These are phyloP conservation scores for Zingel zingel DNA, from an alignment of 2,113 vertebrate species.

Conservation along the genomic window DNA sequence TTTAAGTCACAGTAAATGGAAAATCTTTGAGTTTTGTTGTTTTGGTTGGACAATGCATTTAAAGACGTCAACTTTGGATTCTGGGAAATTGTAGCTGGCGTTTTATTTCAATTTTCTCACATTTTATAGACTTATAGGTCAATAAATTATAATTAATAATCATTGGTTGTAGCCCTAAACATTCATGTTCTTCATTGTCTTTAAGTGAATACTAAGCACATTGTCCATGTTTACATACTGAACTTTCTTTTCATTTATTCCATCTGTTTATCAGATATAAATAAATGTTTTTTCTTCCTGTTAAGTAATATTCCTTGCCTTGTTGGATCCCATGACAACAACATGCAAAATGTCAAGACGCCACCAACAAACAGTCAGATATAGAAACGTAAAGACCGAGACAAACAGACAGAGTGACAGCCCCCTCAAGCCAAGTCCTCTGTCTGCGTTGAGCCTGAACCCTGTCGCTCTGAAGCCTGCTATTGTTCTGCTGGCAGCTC, in stretches of 20 bases:
- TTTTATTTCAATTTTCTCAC: too few relatives aligned
- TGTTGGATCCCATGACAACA: neutral
- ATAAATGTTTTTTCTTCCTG: neutral
- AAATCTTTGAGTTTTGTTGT: neutral
- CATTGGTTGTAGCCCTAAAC: too few relatives aligned
- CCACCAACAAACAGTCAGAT: neutral
- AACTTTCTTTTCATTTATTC: too few relatives aligned
- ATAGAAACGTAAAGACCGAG: neutral
- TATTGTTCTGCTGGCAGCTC: constrained; percentile 28
- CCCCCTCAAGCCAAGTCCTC: neutral
- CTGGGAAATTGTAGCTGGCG: neutral
- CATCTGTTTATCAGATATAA: too few relatives aligned
- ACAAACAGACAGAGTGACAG: neutral
- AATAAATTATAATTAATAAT: too few relatives aligned
- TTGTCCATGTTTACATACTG: too few relatives aligned
- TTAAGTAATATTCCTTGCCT: neutral
- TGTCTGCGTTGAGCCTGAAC: constrained; percentile 20
- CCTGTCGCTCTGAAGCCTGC: constrained; percentile 10
- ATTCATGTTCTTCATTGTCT: too few relatives aligned
- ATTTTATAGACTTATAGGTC: too few relatives aligned
- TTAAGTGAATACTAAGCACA: too few relatives aligned
- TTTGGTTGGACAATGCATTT: neutral
- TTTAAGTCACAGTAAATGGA: neutral
- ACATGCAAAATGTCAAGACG: too few relatives aligned
- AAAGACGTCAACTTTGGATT: neutral